Percentiles rank a stretch among this genome's conserved stretches.
Evolutionary conservation across 2,888 invertebrate genomes (phyloP).

Genomic region (Thereva unica): DNA sequence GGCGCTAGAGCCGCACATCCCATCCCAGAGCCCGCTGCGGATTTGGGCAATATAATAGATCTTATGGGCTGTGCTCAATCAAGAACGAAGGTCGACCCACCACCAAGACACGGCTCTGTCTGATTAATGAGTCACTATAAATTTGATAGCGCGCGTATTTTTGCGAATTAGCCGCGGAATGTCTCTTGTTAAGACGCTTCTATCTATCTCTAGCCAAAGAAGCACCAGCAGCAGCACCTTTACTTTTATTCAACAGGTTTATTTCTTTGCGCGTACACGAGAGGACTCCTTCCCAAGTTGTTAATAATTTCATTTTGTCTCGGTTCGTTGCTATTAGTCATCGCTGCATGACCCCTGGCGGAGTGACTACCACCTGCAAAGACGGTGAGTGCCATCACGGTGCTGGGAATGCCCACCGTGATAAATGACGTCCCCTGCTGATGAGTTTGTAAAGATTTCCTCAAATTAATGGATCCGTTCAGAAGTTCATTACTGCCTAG

Average conservation of each 20-base stretch:
- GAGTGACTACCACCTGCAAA: slow-evolving; percentile 36
- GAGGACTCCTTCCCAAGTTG: slow-evolving; percentile 1
- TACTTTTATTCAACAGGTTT: too few relatives aligned
- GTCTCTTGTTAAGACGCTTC: too few relatives aligned
- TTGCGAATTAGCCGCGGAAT: background rate
- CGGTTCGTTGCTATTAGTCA: slow-evolving; percentile 34
- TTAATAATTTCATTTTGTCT: slow-evolving; percentile 22
- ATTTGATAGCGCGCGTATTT: background rate
- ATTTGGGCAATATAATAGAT: background rate
- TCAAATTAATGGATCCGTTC: slow-evolving; percentile 35
- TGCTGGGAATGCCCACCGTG: slow-evolving; percentile 28
- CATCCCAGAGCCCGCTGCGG: background rate
- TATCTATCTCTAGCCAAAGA: too few relatives aligned
- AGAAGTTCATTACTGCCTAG: slow-evolving; percentile 34
- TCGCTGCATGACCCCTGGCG: slow-evolving; percentile 32
- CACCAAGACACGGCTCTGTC: slow-evolving; percentile 11
- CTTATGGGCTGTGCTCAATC: background rate
- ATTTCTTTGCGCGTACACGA: too few relatives aligned
- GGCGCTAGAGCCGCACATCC: background rate
- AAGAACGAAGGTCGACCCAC: background rate
- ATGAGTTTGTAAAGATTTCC: slow-evolving; percentile 35
- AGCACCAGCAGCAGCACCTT: too few relatives aligned
- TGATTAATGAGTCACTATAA: slow-evolving; percentile 7
- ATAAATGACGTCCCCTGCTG: slow-evolving; percentile 36
- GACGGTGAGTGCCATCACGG: slow-evolving; percentile 30